Conservation (phyloP, 2,888 invertebrate species). For the Andrena praecox region DNA sequence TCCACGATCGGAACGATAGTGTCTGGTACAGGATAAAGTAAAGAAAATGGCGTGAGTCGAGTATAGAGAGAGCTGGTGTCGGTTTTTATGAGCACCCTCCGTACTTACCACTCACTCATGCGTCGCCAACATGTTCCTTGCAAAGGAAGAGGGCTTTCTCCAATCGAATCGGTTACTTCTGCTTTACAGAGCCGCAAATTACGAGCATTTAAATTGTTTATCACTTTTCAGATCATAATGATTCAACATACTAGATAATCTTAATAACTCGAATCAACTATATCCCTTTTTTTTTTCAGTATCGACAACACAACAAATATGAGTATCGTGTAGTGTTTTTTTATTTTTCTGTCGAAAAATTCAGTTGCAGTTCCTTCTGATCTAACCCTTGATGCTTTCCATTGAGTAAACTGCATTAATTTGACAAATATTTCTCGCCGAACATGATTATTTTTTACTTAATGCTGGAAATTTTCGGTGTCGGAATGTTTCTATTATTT, state of each 20-base stretch:
- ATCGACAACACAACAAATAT: constrained; percentile 6
- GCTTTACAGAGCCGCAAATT: constrained; percentile 16
- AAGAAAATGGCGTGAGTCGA: constrained; percentile 77
- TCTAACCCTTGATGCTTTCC: too few species aligned
- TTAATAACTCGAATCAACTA: neutral
- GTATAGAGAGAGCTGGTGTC: constrained; percentile 77
- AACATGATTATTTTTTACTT: too few species aligned
- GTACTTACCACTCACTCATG: constrained; percentile 84
- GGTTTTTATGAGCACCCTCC: constrained; percentile 78
- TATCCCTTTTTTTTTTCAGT: neutral
- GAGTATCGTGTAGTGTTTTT: neutral
- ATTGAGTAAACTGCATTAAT: too few species aligned
- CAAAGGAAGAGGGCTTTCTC: constrained; percentile 77
- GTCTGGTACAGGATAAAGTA: constrained; percentile 50
- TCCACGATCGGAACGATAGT: constrained; percentile 58
- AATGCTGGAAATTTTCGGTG: too few species aligned
- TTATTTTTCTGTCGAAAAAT: too few species aligned
- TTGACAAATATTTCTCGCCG: too few species aligned
- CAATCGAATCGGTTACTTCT: constrained; percentile 73
- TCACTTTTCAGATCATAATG: neutral
- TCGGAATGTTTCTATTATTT: too few species aligned
- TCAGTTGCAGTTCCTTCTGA: too few species aligned
- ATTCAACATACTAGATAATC: neutral
- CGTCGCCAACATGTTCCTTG: constrained; percentile 82
- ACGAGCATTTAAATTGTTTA: neutral